Evolutionary conservation across 1,140 invertebrate genomes (phyloP).

Genomic region (Olivierus martensii): DNA sequence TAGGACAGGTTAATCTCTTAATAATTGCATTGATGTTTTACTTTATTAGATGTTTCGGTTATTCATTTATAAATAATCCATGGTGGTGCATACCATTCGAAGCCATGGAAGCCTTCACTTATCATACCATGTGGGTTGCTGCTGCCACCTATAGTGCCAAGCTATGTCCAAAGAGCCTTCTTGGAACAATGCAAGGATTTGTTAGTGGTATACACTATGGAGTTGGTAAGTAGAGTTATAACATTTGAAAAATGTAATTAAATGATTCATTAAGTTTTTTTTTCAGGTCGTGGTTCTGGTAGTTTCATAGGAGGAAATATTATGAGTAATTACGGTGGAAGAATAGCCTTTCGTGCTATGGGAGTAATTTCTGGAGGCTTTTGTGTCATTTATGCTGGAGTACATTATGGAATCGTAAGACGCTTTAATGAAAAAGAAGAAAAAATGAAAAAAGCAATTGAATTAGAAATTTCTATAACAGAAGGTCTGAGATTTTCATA

Average conservation of each 20-base stretch:
- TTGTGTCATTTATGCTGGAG: conserved; percentile 49
- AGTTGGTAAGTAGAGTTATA: conserved; percentile 44
- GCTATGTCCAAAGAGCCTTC: conserved; percentile 56
- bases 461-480: neutral
- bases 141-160: conserved; percentile 64
- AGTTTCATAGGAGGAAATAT: conserved; percentile 60
- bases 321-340: conserved; percentile 54
- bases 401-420: conserved; percentile 36
- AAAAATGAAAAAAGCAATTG: neutral
- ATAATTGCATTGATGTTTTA: conserved; percentile 63
- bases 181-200: conserved; percentile 64
- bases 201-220: conserved; percentile 68
- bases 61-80: conserved; percentile 62
- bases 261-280: conserved; percentile 4
- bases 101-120: conserved; percentile 63
- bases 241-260: neutral
- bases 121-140: conserved; percentile 61
- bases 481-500: too few species aligned
- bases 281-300: conserved; percentile 55
- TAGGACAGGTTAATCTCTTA: conserved; percentile 68
- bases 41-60: conserved; percentile 56
- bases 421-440: neutral
- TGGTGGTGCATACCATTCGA: conserved; percentile 68
- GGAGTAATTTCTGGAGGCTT: conserved; percentile 43
- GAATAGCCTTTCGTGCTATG: conserved; percentile 57